phyloP scores from a whole-genome alignment of 2,797 vertebrate genomes.

The Amblyraja radiata region DNA sequence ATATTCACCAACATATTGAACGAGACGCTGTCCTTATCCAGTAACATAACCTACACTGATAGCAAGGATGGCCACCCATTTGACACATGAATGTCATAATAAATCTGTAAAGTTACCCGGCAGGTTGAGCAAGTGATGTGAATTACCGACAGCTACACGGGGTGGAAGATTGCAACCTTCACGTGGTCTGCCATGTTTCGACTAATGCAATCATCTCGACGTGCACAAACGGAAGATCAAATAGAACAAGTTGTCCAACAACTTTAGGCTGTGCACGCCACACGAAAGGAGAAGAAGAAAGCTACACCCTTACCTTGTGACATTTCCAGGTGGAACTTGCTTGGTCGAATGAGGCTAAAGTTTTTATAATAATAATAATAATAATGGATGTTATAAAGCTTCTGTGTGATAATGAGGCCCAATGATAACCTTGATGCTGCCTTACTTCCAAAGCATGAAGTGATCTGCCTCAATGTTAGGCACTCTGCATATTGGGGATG shows the following conservation, averaged over 20 bases:
- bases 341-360: background rate
- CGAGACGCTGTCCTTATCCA: background rate
- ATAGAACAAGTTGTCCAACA: too few species aligned
- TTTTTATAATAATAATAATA: too few species aligned
- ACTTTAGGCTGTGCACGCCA: too few species aligned
- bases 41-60: background rate
- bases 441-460: background rate
- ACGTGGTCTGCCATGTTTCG: too few species aligned
- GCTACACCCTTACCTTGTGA: too few species aligned
- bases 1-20: background rate
- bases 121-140: background rate
- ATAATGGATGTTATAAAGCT: too few species aligned
- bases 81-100: background rate
- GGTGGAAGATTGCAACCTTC: too few species aligned
- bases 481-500: background rate
- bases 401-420: background rate
- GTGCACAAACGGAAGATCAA: too few species aligned
- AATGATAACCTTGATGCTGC: background rate
- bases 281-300: too few species aligned
- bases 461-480: background rate
- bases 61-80: background rate
- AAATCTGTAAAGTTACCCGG: background rate
- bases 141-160: background rate
- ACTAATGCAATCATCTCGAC: too few species aligned
- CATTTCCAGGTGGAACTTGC: background rate